Percentiles rank a stretch among this genome's conserved stretches.
phyloP scores from a whole-genome alignment of 2,888 invertebrate genomes.

The Drosophila nr. perissopoda region DNA sequence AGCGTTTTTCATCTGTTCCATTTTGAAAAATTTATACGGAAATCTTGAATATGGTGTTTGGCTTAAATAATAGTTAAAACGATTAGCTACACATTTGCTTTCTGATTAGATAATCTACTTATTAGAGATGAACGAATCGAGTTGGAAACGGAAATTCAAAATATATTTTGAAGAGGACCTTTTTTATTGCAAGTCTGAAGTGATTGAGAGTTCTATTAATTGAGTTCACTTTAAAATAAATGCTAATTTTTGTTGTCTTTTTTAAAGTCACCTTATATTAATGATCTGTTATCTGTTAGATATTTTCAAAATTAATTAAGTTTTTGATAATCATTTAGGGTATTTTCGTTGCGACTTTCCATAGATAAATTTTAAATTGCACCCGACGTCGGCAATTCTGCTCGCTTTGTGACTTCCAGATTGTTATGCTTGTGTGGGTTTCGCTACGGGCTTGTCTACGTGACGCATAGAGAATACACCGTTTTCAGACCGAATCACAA shows the following conservation, averaged over 20 bases:
- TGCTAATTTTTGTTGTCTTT: not conserved
- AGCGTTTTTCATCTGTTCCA: not conserved
- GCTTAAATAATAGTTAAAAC: slow-evolving; percentile 18
- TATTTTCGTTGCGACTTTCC: slow-evolving; percentile 8
- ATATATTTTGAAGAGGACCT: not conserved
- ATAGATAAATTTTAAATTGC: not conserved
- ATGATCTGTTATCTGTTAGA: not conserved
- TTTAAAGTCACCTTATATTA: not conserved
- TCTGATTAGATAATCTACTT: slow-evolving; percentile 24
- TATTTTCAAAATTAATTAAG: not conserved
- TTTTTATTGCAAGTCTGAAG: not conserved
- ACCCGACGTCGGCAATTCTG: slow-evolving; percentile 21
- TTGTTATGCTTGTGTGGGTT: slow-evolving; percentile 9
- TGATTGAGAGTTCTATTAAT: no score
- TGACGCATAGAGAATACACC: slow-evolving; percentile 70
- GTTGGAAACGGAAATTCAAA: not conserved
- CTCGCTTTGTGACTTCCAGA: slow-evolving; percentile 30
- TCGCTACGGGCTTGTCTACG: slow-evolving; percentile 54
- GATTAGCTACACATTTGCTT: not conserved
- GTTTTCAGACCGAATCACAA: slow-evolving; percentile 35
- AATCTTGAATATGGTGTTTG: not conserved
- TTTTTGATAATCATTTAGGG: slow-evolving; percentile 7
- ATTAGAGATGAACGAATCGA: not conserved
- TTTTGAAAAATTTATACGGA: not conserved
- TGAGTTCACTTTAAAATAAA: not conserved